A percentile compares a stretch with the other conserved stretches of the same genome.
These are phyloP conservation scores for Melanotaenia maccullochi DNA, from an alignment of 2,797 vertebrate species.

Conservation along the genomic window DNA sequence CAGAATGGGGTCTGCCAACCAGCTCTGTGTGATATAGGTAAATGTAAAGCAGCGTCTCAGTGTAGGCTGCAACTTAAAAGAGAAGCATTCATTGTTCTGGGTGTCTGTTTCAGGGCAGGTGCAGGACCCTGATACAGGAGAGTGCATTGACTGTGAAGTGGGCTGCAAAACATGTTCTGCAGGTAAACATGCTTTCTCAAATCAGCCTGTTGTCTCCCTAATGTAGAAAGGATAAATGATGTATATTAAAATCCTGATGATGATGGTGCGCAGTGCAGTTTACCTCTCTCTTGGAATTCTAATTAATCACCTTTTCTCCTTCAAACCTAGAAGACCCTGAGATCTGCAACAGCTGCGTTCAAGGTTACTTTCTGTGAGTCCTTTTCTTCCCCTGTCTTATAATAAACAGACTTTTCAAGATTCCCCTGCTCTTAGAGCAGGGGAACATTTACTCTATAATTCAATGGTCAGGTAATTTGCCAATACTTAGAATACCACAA, in stretches of 20 bases:
- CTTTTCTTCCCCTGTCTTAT: conserved; percentile 22
- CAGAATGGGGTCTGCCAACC: conserved; percentile 81
- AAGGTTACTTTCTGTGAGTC: conserved; percentile 85
- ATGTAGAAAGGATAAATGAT: conserved; percentile 4
- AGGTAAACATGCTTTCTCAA: conserved; percentile 68
- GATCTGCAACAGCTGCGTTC: conserved; percentile 81
- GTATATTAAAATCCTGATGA: conserved; percentile 6
- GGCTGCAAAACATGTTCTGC: conserved; percentile 84
- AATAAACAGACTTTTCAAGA: conserved; percentile 2
- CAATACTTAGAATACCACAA: not conserved
- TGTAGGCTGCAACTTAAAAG: not conserved
- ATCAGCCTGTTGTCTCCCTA: not conserved
- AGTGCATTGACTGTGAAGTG: conserved; percentile 83
- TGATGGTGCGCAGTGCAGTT: conserved; percentile 21
- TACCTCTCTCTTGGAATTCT: conserved; percentile 28
- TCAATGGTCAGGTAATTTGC: not conserved
- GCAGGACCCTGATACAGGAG: conserved; percentile 83
- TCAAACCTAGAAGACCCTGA: conserved; percentile 77
- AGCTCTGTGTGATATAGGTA: conserved; percentile 79
- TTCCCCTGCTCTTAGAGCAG: not conserved
- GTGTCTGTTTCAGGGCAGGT: conserved; percentile 80
- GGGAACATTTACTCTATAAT: not conserved
- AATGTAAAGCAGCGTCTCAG: conserved; percentile 30
- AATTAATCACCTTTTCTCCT: conserved; percentile 58
- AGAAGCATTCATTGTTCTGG: conserved; percentile 7